A percentile compares a stretch with the other conserved stretches of the same genome.
Conservation (phyloP, 2,113 vertebrate species). For the Tragelaphus scriptus region DNA sequence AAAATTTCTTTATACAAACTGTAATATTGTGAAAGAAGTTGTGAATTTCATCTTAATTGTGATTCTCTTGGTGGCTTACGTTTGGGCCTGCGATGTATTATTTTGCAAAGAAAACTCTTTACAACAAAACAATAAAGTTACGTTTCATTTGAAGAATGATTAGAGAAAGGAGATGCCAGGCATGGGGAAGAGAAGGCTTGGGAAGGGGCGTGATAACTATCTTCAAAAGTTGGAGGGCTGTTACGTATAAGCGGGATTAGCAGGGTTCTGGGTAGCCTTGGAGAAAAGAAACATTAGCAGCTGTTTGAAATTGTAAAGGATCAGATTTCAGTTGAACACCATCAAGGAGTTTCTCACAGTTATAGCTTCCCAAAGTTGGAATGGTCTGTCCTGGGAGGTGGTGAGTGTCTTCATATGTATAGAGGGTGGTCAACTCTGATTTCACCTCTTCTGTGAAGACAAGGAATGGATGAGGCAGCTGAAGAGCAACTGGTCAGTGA, state of each 20-base stretch:
- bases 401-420: not conserved
- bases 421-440: not conserved
- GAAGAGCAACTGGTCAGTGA: slow-evolving; percentile 48
- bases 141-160: slow-evolving; percentile 3
- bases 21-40: not conserved
- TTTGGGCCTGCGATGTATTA: not conserved
- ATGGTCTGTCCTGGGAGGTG: not conserved
- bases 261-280: slow-evolving; percentile 61
- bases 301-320: slow-evolving; percentile 58
- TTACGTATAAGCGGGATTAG: slow-evolving; percentile 47
- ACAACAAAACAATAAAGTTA: not conserved
- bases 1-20: not conserved
- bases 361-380: slow-evolving; percentile 23
- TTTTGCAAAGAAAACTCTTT: not conserved
- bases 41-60: not conserved
- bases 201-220: not conserved
- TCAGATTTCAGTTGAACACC: slow-evolving; percentile 53
- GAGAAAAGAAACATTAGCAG: slow-evolving; percentile 72
- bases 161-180: not conserved
- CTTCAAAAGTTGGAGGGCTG: slow-evolving; percentile 24
- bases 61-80: not conserved
- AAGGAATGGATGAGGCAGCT: slow-evolving; percentile 54
- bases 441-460: not conserved
- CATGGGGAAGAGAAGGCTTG: not conserved
- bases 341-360: slow-evolving; percentile 47